Conservation (phyloP, 2,888 invertebrate species). For the Andrena chrysosceles region DNA sequence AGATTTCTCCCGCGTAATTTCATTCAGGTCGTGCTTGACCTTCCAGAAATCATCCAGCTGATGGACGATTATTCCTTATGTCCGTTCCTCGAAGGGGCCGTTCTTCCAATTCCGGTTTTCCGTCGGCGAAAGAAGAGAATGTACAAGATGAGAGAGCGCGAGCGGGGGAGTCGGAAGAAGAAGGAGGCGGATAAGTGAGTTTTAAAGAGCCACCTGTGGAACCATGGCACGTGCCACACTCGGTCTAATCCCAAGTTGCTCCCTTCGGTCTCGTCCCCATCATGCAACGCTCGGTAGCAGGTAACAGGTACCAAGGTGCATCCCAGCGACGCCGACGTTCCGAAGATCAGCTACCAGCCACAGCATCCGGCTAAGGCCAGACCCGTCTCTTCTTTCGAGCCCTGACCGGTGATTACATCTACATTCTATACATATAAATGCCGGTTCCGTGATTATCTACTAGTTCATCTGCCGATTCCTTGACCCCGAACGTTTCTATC, state of each 20-base stretch:
- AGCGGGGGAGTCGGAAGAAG: conserved; percentile 41
- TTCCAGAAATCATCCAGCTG: neutral
- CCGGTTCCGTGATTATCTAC: conserved; percentile 66
- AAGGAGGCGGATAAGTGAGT: conserved; percentile 72
- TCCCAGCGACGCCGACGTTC: conserved; percentile 51
- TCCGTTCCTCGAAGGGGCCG: neutral
- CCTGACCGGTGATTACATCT: conserved; percentile 67
- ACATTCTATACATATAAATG: conserved; percentile 68
- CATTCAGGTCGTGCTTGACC: neutral
- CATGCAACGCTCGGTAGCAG: conserved; percentile 70
- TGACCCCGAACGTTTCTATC: conserved; percentile 57
- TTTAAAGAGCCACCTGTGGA: conserved; percentile 81
- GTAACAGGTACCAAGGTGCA: conserved; percentile 75
- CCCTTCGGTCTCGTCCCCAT: conserved; percentile 73
- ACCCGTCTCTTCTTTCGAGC: conserved; percentile 51
- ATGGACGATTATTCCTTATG: conserved; percentile 2
- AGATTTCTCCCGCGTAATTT: neutral
- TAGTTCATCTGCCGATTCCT: conserved; percentile 64
- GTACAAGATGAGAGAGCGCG: conserved; percentile 13
- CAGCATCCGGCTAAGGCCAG: conserved; percentile 63
- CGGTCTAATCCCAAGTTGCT: conserved; percentile 76
- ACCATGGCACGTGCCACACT: conserved; percentile 80
- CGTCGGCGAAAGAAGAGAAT: conserved; percentile 14
- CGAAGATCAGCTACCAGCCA: conserved; percentile 24
- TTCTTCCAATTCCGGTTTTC: conserved; percentile 61